Evolutionary conservation across 2,113 vertebrate genomes (phyloP), one percentile per base, ranked within the genome.

Genomic region (Baryphthengus martii): DNA sequence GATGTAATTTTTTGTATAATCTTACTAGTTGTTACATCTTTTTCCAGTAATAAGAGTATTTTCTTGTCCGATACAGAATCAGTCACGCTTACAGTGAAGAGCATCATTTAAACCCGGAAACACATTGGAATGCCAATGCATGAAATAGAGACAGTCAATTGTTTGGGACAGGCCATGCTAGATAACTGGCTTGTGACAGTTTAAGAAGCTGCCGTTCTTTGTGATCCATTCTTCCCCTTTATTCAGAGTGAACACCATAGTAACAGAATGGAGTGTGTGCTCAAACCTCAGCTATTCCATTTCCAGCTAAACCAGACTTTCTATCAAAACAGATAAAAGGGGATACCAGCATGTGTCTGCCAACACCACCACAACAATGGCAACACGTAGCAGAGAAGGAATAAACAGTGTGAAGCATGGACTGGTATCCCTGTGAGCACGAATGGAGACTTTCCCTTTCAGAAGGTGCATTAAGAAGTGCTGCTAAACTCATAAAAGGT

Each of bases 21-120:
- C 76, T 82, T 63, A 50, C 29, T 87, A 63, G 20, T 93, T 55
- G 39, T 49, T 91, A n/a, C n/a, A n/a, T n/a, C n/a, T n/a, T n/a
- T n/a, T n/a, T n/a, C n/a, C n/a, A n/a, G n/a, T n/a, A n/a, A n/a
- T 16, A 56, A 39, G 16, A 49, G 24, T 49, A 71, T 76, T 47
- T 81, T 52, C 33, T 90, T 59, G 58, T 66, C 59, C 24, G 74
- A 31, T 26, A 75, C 42, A 90, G 70, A 91, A 89, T 49, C 33
- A 45, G 59, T 42, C 62, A 87, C 28, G 29, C 44, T 50, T 88
- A 67, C 11, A 85, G 62, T 45, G 90, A 82, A 92, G 33, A 81
- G 11, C 28, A 74, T 61, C 6, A 31, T 44, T 72, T 93, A 84
- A 95, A 81, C 91, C 8, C 26, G 85, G 88, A 91, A 82, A 29